Evolutionary conservation across 2,113 vertebrate genomes (phyloP), one percentile per base, ranked within the genome.

Genomic region (Mormoops blainvillei): DNA sequence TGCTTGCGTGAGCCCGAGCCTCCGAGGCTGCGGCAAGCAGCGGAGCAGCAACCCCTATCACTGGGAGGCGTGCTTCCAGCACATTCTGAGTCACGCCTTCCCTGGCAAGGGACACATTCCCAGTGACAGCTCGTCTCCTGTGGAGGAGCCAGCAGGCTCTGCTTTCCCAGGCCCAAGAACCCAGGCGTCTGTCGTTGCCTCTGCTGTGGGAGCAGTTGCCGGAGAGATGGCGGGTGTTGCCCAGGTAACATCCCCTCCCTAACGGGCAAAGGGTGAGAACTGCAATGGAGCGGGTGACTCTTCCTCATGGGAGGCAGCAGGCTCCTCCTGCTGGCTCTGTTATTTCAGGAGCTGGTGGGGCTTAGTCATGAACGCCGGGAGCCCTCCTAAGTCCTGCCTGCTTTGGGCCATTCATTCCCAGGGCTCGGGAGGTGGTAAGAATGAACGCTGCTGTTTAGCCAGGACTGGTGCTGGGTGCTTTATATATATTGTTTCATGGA

Each of bases 191-290:
- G 91, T 43, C 78, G 67, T 73, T 71, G 89, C 76, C 43, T 87
- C 58, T 94, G 94, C 94, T 4, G n/a, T 28, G 63, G 78, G 67
- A 98, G 91, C 91, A 33, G 88, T 96, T 95, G 78, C 96, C 45
- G 76, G 91, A 97, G 97, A 54, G 97, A 98, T 98, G 97, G 95
- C 94, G 76, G 94, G 61, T 92, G 97, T 97, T 97, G 86, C 97
- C 95, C 97, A 97, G 97, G 97, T 97, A 98, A 98, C 97, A 1
- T 88, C 87, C 94, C 96, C 95, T 96, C 87, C 90, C 82, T 86
- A 92, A 94, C 78, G 88, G 87, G 89, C 84, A 9, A 89, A 94
- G 54, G 63, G 70, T 5, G 77, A 90, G 81, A 91, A 63, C 80
- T 31, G 89, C 85, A 19, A 2, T 45, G 76, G 89, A 88, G 96